Conservation (phyloP, 2,797 vertebrate genomes). For the Sebastes miniatus region DNA sequence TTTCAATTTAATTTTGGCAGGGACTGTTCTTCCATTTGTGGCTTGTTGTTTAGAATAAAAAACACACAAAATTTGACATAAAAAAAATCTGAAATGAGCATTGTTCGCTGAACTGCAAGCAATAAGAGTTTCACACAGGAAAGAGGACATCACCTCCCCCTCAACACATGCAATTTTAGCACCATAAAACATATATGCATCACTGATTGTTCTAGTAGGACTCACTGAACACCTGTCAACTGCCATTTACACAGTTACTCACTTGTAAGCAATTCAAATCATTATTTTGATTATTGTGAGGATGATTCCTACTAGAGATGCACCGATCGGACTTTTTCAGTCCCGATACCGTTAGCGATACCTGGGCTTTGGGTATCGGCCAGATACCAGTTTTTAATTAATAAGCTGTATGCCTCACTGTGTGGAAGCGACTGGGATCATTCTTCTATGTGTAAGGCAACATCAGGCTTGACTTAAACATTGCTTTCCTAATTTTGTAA, state of each 20-base stretch:
- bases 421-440: too few relatives aligned
- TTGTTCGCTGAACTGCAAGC: constrained; percentile 19
- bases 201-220: constrained; percentile 8
- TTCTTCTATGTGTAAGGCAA: too few relatives aligned
- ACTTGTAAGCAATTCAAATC: neutral
- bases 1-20: constrained; percentile 57
- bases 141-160: neutral
- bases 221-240: constrained; percentile 9
- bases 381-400: too few relatives aligned
- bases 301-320: neutral
- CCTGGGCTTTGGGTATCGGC: too few relatives aligned
- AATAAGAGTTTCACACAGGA: neutral
- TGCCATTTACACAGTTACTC: constrained; percentile 2
- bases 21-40: constrained; percentile 21
- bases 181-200: neutral
- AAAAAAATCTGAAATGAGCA: neutral
- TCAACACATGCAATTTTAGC: constrained; percentile 9
- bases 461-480: too few relatives aligned
- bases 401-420: too few relatives aligned
- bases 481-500: too few relatives aligned
- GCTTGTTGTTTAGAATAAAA: constrained; percentile 36
- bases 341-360: too few relatives aligned
- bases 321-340: too few relatives aligned
- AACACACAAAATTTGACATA: constrained; percentile 21
- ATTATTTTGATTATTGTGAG: neutral